phyloP scores from a whole-genome alignment of 2,113 vertebrate species.

The Microcebus ravelobensis region DNA sequence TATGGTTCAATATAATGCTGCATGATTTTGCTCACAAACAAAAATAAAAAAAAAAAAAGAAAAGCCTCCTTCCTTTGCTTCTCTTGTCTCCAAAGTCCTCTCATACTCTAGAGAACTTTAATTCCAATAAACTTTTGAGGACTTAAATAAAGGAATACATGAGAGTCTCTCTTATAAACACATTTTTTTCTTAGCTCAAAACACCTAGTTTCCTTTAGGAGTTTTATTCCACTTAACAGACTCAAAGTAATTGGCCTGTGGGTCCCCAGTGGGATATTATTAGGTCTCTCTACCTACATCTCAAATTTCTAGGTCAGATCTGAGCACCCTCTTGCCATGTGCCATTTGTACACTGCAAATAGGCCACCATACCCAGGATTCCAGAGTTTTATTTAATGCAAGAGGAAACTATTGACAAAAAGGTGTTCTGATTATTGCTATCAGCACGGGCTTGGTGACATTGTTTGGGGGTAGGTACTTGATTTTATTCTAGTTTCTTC shows the following conservation, averaged over 20 bases:
- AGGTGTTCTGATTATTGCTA: constrained; percentile 12
- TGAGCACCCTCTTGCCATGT: constrained; percentile 62
- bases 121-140: constrained; percentile 64
- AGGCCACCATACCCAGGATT: constrained; percentile 54
- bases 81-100: constrained; percentile 26
- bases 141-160: constrained; percentile 46
- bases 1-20: constrained; percentile 35
- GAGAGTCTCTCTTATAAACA: constrained; percentile 23
- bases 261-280: constrained; percentile 68
- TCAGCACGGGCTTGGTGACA: background rate
- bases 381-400: constrained; percentile 46
- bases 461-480: background rate
- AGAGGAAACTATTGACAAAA: constrained; percentile 42
- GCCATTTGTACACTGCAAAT: constrained; percentile 54
- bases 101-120: constrained; percentile 41
- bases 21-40: constrained; percentile 36
- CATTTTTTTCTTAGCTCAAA: constrained; percentile 46
- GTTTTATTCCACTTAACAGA: constrained; percentile 67
- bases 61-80: constrained; percentile 4
- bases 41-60: constrained; percentile 8
- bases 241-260: constrained; percentile 64
- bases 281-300: constrained; percentile 67
- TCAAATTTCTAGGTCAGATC: constrained; percentile 75
- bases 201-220: constrained; percentile 67
- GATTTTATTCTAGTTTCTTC: constrained; percentile 48